These are phyloP conservation scores for Zaprionus kolodkinae DNA, from an alignment of 1,140 invertebrate species.

Conservation along the genomic window DNA sequence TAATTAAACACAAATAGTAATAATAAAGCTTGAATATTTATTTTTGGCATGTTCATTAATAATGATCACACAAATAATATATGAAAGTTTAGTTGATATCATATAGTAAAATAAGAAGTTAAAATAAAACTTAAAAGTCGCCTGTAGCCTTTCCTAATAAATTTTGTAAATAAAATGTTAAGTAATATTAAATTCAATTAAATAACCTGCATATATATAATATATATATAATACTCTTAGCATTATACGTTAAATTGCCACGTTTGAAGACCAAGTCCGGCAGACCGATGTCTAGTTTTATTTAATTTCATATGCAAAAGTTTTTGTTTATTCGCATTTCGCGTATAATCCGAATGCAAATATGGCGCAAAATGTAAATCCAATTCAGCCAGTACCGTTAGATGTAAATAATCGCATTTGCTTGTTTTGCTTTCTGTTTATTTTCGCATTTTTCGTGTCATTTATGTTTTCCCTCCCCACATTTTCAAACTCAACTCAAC, in stretches of 20 bases:
- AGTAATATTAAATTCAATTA: neutral
- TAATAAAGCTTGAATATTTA: too few species aligned
- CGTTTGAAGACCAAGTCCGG: neutral
- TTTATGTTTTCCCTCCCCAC: neutral
- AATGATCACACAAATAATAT: too few species aligned
- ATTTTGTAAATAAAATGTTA: neutral
- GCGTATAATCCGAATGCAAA: constrained; percentile 15
- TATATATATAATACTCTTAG: neutral
- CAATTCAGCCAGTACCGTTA: constrained; percentile 4
- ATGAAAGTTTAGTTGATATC: too few species aligned
- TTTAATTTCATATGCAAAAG: constrained; percentile 6
- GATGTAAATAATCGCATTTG: constrained; percentile 20
- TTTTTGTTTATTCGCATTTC: constrained; percentile 16
- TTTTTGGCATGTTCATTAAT: too few species aligned
- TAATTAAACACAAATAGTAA: too few species aligned
- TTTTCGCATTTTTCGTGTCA: constrained; percentile 2
- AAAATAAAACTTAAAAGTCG: too few species aligned
- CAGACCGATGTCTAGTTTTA: neutral
- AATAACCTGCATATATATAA: neutral
- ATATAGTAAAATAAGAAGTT: too few species aligned
- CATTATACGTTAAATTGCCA: neutral
- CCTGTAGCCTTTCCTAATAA: neutral
- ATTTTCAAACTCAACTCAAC: constrained; percentile 27
- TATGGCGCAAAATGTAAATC: constrained; percentile 9
- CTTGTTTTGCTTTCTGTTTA: neutral